phyloP scores from a whole-genome alignment of 2,888 invertebrate species.

The Zaprionus lineosus region DNA sequence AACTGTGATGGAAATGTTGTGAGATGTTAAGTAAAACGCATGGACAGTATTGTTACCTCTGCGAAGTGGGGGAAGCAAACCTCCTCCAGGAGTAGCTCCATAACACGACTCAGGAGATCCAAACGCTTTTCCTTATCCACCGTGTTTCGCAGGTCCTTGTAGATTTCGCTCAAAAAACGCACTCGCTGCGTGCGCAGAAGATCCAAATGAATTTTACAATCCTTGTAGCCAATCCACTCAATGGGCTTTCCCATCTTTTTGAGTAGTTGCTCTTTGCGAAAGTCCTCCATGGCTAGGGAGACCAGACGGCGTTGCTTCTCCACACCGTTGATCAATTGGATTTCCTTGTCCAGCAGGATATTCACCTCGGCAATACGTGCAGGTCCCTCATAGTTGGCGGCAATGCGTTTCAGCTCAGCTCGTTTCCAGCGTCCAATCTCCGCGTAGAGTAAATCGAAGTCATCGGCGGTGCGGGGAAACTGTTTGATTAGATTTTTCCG shows the following conservation, averaged over 20 bases:
- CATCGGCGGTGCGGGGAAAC: conserved; percentile 88
- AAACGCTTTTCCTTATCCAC: conserved; percentile 87
- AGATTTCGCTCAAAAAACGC: conserved; percentile 88
- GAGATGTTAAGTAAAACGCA: not conserved
- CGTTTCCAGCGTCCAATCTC: conserved; percentile 82
- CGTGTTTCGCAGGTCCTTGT: conserved; percentile 86
- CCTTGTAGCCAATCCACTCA: conserved; percentile 89
- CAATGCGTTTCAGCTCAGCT: conserved; percentile 86
- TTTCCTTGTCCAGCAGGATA: conserved; percentile 88
- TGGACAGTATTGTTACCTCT: conserved; percentile 57
- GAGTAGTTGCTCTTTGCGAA: conserved; percentile 86
- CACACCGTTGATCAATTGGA: conserved; percentile 84
- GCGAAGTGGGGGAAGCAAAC: conserved; percentile 73
- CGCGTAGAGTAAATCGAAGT: conserved; percentile 89
- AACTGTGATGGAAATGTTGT: conserved; percentile 47
- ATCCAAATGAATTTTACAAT: conserved; percentile 89
- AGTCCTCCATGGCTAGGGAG: conserved; percentile 85
- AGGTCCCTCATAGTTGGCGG: conserved; percentile 86
- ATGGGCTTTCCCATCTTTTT: conserved; percentile 88
- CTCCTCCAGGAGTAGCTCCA: conserved; percentile 84
- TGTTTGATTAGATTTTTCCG: conserved; percentile 87
- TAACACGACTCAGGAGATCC: conserved; percentile 88
- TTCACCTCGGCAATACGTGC: conserved; percentile 88
- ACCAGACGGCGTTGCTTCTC: conserved; percentile 87
- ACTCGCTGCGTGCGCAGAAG: conserved; percentile 91